phyloP scores from a whole-genome alignment of 1,140 invertebrate species.

The Chrysopa pallens region DNA sequence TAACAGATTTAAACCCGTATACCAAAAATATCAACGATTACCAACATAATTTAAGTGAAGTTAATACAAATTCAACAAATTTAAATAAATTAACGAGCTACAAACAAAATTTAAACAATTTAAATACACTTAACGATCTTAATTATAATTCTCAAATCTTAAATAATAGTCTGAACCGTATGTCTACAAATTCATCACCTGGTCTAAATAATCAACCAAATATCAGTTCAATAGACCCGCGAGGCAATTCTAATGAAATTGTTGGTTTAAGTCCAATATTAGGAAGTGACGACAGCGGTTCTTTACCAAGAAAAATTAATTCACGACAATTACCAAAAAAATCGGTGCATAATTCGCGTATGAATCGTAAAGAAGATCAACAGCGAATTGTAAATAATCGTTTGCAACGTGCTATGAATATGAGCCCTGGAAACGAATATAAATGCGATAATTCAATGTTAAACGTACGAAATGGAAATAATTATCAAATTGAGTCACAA shows the following conservation, averaged over 20 bases:
- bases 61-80: constrained; percentile 1
- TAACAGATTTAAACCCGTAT: neutral
- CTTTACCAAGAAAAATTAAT: constrained; percentile 10
- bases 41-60: neutral
- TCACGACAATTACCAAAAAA: constrained; percentile 8
- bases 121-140: constrained; percentile 1
- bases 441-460: neutral
- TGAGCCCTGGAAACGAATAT: neutral
- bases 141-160: neutral
- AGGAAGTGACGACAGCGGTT: constrained; percentile 11
- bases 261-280: constrained; percentile 8
- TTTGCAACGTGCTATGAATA: neutral
- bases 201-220: neutral
- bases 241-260: neutral
- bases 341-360: constrained; percentile 5
- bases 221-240: neutral
- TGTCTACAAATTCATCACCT: neutral
- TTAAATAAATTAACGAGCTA: constrained; percentile 2
- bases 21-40: neutral
- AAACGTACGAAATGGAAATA: too few relatives aligned
- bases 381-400: neutral
- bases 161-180: neutral
- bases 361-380: constrained; percentile 2
- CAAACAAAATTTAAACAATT: constrained; percentile 3
- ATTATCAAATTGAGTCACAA: too few relatives aligned